Conservation (phyloP, 1,140 invertebrate species). For the Bombus difficillimus region DNA sequence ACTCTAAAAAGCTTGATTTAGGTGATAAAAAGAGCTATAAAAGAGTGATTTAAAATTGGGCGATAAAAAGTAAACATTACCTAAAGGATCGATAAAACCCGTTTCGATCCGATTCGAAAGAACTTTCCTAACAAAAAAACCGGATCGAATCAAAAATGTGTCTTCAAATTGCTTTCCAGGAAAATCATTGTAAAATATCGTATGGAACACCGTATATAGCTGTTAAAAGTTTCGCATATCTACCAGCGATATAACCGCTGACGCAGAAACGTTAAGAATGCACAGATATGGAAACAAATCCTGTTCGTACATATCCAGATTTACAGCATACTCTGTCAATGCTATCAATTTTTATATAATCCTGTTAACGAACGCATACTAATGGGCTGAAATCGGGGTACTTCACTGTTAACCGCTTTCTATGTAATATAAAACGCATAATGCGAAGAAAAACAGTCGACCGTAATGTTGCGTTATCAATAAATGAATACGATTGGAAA, state of each 20-base stretch:
- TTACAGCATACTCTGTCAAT: slow-evolving; percentile 9
- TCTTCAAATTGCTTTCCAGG: neutral
- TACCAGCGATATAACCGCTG: neutral
- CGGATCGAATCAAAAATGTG: too few species aligned
- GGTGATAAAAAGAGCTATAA: slow-evolving; percentile 27
- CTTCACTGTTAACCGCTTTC: neutral
- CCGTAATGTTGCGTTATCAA: slow-evolving; percentile 22
- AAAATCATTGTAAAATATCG: neutral
- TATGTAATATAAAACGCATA: neutral
- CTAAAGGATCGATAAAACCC: neutral
- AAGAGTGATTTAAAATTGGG: slow-evolving; percentile 11
- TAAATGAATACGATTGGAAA: neutral
- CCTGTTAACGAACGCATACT: slow-evolving; percentile 16
- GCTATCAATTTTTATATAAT: slow-evolving; percentile 12
- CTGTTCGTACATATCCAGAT: slow-evolving; percentile 3
- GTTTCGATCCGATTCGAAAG: neutral
- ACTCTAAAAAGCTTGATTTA: slow-evolving; percentile 12
- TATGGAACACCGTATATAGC: too few species aligned
- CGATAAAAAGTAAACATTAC: slow-evolving; percentile 32
- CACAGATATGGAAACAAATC: slow-evolving; percentile 28
- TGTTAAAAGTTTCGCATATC: neutral
- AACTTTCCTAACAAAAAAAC: too few species aligned
- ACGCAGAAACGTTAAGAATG: slow-evolving; percentile 11
- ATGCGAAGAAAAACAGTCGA: neutral
- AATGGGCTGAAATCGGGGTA: neutral